Evolutionary conservation across 1,140 invertebrate species (phyloP).

Genomic region (Brachionus angularis): DNA sequence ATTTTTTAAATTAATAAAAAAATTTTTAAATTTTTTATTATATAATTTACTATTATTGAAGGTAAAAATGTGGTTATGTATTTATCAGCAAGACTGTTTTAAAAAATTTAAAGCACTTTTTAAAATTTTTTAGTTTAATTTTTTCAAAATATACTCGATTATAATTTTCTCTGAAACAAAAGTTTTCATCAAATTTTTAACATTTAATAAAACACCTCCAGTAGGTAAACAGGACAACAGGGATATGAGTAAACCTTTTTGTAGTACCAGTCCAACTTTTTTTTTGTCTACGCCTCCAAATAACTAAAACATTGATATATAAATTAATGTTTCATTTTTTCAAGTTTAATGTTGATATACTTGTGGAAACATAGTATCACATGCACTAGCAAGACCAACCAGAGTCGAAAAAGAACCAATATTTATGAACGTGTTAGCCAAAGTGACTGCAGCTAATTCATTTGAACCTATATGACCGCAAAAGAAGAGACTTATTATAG

Average conservation of each 20-base stretch:
- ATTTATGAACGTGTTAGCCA: constrained; percentile 40
- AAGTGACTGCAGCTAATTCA: constrained; percentile 27
- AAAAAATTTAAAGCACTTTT: not conserved
- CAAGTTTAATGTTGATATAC: not conserved
- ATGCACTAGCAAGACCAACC: constrained; percentile 26
- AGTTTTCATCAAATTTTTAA: constrained; percentile 30
- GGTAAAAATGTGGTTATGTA: constrained; percentile 31
- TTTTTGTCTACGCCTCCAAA: constrained; percentile 11
- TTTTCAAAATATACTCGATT: not conserved
- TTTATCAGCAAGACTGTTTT: constrained; percentile 25
- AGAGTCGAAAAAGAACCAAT: constrained; percentile 27
- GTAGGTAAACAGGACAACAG: constrained; percentile 27
- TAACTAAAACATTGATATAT: not conserved
- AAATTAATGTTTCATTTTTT: not conserved
- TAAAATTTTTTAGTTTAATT: constrained; percentile 8
- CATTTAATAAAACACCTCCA: constrained; percentile 15
- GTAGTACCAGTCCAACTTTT: constrained; percentile 28
- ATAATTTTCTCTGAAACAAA: not conserved
- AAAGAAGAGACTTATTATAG: constrained; percentile 33
- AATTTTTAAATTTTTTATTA: not conserved
- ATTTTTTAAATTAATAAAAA: not conserved
- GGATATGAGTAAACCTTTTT: constrained; percentile 29
- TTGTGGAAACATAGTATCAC: constrained; percentile 36
- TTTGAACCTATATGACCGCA: constrained; percentile 28
- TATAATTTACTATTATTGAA: not conserved